Evolutionary conservation across 2,888 invertebrate species (phyloP).

Genomic region (Vanessa cardui): DNA sequence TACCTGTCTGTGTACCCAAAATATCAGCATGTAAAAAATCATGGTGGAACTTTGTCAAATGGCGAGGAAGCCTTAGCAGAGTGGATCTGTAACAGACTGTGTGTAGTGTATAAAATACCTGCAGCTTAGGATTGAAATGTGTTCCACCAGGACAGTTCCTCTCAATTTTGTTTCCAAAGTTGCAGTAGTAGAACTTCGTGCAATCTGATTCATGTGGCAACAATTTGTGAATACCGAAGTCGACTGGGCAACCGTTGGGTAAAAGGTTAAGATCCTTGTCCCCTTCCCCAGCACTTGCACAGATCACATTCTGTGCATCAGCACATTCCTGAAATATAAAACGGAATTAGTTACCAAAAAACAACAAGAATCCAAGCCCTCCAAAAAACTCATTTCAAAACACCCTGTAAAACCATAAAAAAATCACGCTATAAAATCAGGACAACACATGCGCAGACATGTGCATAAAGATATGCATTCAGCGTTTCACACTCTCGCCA

Average conservation of each 20-base stretch:
- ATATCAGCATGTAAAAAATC: no score
- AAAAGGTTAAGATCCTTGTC: not conserved
- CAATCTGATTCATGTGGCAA: conserved; percentile 67
- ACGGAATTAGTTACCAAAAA: not conserved
- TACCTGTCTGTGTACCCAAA: no score
- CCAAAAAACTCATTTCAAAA: conserved; percentile 10
- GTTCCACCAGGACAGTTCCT: conserved; percentile 43
- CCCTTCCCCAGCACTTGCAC: conserved; percentile 16
- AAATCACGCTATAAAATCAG: conserved; percentile 8
- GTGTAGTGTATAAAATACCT: conserved; percentile 39
- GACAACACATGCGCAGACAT: conserved; percentile 11
- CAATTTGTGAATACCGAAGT: conserved; percentile 52
- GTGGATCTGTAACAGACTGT: not conserved
- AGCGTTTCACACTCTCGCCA: conserved; percentile 2
- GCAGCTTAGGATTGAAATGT: conserved; percentile 46
- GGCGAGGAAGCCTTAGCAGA: not conserved
- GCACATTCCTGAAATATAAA: not conserved
- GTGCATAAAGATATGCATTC: conserved; percentile 8
- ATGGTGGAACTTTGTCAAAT: not conserved
- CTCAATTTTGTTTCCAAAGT: conserved; percentile 47
- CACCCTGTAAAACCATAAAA: conserved; percentile 1
- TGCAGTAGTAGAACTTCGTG: conserved; percentile 61
- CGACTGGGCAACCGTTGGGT: conserved; percentile 58
- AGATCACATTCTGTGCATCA: conserved; percentile 32
- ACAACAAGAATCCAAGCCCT: conserved; percentile 42